These are phyloP conservation scores for Cephus nigrinus DNA, from an alignment of 2,888 invertebrate species.

Conservation along the genomic window DNA sequence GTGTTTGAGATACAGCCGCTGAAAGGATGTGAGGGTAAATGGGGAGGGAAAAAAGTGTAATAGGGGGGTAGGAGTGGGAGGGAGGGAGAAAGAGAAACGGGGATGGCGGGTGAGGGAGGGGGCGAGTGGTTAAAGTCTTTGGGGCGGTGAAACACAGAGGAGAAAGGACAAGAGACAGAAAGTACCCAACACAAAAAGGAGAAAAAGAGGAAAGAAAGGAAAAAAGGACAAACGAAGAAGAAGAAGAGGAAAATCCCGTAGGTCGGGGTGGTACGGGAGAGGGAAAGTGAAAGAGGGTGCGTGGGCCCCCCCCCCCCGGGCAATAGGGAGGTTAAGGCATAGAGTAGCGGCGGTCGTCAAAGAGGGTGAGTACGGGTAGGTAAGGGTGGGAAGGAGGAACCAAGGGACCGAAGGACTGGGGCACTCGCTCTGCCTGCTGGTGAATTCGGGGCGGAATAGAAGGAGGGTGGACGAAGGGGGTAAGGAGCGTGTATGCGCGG, in stretches of 20 bases:
- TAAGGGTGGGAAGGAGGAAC: not conserved
- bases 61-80: slow-evolving; percentile 28
- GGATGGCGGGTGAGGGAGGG: slow-evolving; percentile 14
- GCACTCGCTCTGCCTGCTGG: not conserved
- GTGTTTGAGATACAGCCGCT: slow-evolving; percentile 56
- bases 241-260: slow-evolving; percentile 13
- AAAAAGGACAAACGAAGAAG: not conserved
- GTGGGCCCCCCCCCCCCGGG: too few relatives aligned
- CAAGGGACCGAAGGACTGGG: not conserved
- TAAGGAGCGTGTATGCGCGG: slow-evolving; percentile 59
- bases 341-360: not conserved
- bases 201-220: not conserved
- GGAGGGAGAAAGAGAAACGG: slow-evolving; percentile 22
- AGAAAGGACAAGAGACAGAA: not conserved
- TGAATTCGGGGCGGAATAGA: not conserved
- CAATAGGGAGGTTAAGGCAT: not conserved
- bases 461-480: slow-evolving; percentile 31
- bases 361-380: not conserved
- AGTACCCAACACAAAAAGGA: not conserved
- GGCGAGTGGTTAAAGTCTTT: not conserved
- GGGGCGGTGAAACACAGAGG: not conserved
- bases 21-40: slow-evolving; percentile 46
- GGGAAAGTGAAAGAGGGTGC: slow-evolving; percentile 17
- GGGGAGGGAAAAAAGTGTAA: slow-evolving; percentile 27
- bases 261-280: slow-evolving; percentile 9